These are phyloP conservation scores for Penaeus indicus DNA, from an alignment of 1,140 invertebrate genomes.

Conservation along the genomic window DNA sequence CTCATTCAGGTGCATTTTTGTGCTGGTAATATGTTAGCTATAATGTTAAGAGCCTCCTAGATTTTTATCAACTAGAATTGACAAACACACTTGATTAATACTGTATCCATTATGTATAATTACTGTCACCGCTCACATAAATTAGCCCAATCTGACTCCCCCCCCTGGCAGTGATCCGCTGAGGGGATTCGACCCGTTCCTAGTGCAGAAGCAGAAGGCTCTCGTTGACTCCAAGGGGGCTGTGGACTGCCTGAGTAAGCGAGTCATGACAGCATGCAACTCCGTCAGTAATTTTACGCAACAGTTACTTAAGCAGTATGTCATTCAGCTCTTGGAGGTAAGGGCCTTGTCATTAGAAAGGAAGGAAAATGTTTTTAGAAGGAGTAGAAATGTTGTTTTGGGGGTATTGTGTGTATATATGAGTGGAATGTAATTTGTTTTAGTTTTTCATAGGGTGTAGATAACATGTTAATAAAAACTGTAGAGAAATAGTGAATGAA, in stretches of 20 bases:
- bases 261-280: constrained; percentile 70
- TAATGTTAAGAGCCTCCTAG: no score
- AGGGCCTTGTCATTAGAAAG: neutral
- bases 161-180: constrained; percentile 74
- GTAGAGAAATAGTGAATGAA: neutral
- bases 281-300: constrained; percentile 65
- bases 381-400: constrained; percentile 35
- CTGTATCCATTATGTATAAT: no score
- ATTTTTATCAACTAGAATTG: no score
- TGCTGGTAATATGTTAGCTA: no score
- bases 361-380: no score
- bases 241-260: constrained; percentile 75
- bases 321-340: constrained; percentile 67
- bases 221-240: constrained; percentile 75
- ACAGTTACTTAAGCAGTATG: constrained; percentile 52
- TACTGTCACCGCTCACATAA: no score
- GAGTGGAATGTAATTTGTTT: neutral
- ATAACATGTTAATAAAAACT: neutral
- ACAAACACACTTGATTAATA: no score
- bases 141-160: no score
- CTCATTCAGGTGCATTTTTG: no score
- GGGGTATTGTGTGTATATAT: neutral
- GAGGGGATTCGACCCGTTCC: constrained; percentile 83
- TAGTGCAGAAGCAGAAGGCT: constrained; percentile 78
- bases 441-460: neutral